These are phyloP conservation scores for Desmophyllum pertusum DNA, from an alignment of 92 coral and sea anemone species.

Conservation along the genomic window DNA sequence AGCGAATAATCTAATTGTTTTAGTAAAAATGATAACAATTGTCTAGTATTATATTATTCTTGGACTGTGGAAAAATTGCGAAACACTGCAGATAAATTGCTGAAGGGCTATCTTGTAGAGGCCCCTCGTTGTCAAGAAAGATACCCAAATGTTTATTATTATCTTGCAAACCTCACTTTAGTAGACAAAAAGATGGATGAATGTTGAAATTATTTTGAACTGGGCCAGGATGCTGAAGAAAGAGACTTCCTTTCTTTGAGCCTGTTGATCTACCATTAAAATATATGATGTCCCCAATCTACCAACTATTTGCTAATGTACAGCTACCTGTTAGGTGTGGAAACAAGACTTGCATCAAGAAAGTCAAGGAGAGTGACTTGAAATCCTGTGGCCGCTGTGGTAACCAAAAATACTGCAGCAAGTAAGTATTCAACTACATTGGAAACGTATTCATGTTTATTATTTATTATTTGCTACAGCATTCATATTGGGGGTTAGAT, in stretches of 20 bases:
- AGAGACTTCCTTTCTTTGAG: conserved; percentile 58
- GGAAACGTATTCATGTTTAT: too few relatives aligned
- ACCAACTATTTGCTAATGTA: conserved; percentile 16
- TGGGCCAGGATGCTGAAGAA: conserved; percentile 79
- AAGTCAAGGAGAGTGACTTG: conserved; percentile 14
- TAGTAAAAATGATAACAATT: too few relatives aligned
- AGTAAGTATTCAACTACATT: not conserved
- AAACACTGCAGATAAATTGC: conserved; percentile 26
- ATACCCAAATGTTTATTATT: conserved; percentile 76
- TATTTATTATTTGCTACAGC: too few relatives aligned
- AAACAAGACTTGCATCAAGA: conserved; percentile 54
- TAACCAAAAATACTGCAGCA: conserved; percentile 19
- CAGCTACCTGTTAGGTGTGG: conserved; percentile 31
- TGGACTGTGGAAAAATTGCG: conserved; percentile 17
- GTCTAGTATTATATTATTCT: conserved; percentile 24
- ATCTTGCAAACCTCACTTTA: conserved; percentile 55
- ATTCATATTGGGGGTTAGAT: not conserved
- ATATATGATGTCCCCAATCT: not conserved
- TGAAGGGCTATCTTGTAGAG: conserved; percentile 58
- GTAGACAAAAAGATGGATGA: conserved; percentile 21
- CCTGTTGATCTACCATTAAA: conserved; percentile 44
- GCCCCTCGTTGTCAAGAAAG: conserved; percentile 78
- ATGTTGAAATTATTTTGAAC: conserved; percentile 50
- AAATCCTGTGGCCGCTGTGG: not conserved
- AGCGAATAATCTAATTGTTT: too few relatives aligned